phyloP scores from a whole-genome alignment of 2,113 vertebrate genomes.

The Pterocles gutturalis region DNA sequence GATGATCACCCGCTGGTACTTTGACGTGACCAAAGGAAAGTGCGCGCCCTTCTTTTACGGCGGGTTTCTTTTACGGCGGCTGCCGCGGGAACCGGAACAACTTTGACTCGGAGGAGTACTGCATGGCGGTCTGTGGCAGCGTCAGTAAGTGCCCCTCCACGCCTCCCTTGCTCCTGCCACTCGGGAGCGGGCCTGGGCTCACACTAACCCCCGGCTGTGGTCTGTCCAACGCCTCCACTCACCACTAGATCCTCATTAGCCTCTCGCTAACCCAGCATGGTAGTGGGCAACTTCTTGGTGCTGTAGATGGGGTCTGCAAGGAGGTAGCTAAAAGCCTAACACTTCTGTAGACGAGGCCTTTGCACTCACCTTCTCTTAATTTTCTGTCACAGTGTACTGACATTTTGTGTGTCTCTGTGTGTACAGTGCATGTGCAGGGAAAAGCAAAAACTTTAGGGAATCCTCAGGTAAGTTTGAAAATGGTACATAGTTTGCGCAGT shows the following conservation, averaged over 20 bases:
- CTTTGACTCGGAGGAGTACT: conserved; percentile 99
- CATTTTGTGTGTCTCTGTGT: background rate
- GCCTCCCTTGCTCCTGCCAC: conserved; percentile 30
- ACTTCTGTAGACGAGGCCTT: background rate
- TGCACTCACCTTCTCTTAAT: background rate
- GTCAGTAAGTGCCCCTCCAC: conserved; percentile 90
- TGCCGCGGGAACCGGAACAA: conserved; percentile 99
- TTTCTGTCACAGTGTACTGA: background rate
- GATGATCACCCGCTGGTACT: conserved; percentile 98
- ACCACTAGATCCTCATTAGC: background rate
- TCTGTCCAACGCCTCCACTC: conserved; percentile 33
- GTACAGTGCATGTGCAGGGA: background rate
- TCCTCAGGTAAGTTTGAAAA: conserved; percentile 26
- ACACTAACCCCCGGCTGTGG: conserved; percentile 70
- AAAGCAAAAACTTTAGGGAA: background rate
- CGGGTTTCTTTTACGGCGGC: conserved; percentile 99
- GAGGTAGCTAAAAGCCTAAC: background rate
- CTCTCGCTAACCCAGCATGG: conserved; percentile 61
- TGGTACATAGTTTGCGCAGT: background rate
- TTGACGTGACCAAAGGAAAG: conserved; percentile 90
- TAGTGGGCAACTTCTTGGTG: conserved; percentile 3
- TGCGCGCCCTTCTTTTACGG: conserved; percentile 97
- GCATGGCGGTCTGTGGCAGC: conserved; percentile 97
- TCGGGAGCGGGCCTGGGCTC: conserved; percentile 52
- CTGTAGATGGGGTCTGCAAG: background rate